Evolutionary conservation across 2,797 vertebrate species (phyloP), one percentile per base, ranked within the genome.

Genomic region (Pteronotus mesoamericanus): DNA sequence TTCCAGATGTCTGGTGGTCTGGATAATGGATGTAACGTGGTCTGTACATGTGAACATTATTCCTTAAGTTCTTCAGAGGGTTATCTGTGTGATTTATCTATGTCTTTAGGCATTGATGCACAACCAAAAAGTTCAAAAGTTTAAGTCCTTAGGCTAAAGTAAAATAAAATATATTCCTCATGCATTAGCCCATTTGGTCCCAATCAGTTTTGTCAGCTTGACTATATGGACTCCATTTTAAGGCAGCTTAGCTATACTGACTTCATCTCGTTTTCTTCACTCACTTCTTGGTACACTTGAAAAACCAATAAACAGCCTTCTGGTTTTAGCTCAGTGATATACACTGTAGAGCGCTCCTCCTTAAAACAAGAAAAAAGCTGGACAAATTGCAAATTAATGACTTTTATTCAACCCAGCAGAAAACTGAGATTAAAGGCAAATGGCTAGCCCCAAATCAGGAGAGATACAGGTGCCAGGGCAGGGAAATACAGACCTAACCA

Each of bases 401-500:
- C 48, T 86, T 93, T 86, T 75, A 32, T 86, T 74, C 32, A 96
- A 68, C 6, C 24, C 72, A 88, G 32, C 34, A 59, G 34, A 90
- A 80, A 90, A 72, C 15, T 86, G 51, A 91, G 68, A 39, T 89
- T 96, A 55, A 61, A 75, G 24, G 48, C n/a, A 79, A 91, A 89
- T 19, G 32, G 12, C 32, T 82, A 46, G 78, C 68, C 59, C 46
- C 14, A 79, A 32, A 86, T 86, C 34, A 69, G 12, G n/a, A 51
- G 37, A 89, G 26, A 89, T 53, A 37, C 18, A 57, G 64, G 19
- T 39, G 34, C 34, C 9, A n/a, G 37, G 15, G 16, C 32, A 82
- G 68, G 48, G 59, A 89, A 55, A 78, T 87, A 89, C 8, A 82
- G 5, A 72, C 2, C 18, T 29, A 53, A 92, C 32, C 37, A 8